phyloP scores from a whole-genome alignment of 2,113 vertebrate species.

The pig (Sus scrofa) region DNA sequence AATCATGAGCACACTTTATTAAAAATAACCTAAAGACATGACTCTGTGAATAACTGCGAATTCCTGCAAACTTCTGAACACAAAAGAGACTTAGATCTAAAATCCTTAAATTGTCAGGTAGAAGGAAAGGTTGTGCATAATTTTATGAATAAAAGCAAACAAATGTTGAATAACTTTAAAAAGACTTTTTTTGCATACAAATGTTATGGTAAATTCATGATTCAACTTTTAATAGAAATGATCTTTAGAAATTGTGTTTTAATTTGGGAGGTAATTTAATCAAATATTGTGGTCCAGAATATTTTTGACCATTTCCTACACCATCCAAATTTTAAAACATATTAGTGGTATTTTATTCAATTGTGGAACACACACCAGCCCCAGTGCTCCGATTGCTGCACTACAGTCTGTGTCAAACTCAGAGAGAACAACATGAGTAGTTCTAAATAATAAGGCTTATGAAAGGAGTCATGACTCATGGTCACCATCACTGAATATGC shows the following conservation, averaged over 20 bases:
- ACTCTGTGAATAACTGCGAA: background rate
- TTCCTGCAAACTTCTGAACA: background rate
- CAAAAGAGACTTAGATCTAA: background rate
- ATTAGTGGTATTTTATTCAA: background rate
- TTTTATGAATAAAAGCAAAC: conserved; percentile 55
- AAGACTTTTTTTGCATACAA: background rate
- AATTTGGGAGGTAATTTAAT: background rate
- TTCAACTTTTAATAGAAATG: background rate
- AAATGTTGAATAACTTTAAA: conserved; percentile 4
- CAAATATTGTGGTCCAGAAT: background rate
- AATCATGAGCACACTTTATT: background rate
- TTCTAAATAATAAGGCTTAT: background rate
- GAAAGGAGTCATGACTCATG: background rate
- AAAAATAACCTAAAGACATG: background rate
- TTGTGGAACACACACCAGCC: background rate
- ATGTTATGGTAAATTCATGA: background rate
- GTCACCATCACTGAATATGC: background rate
- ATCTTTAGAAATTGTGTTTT: background rate
- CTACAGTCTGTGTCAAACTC: background rate
- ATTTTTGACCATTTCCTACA: background rate
- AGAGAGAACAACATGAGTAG: rapidly evolving
- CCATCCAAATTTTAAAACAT: background rate
- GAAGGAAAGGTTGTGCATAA: background rate
- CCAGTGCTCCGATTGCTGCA: background rate
- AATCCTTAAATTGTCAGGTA: background rate